Evolutionary conservation across 2,888 invertebrate species (phyloP).

Genomic region (Drosophila yooni): DNA sequence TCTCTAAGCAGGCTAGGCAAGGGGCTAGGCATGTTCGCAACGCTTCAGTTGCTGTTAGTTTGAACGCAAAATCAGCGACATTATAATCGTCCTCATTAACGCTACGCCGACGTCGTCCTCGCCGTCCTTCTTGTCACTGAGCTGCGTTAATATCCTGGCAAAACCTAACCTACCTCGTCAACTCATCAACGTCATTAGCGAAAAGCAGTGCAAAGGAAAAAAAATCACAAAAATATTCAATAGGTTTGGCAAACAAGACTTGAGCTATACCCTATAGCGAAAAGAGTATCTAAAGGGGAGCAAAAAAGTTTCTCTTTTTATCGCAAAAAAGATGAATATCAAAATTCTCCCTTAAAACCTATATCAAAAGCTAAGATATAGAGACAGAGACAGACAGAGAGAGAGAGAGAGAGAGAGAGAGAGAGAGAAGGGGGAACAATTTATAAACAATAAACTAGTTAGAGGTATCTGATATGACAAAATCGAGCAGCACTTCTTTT

Average conservation of each 20-base stretch:
- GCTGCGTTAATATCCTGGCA: constrained; percentile 80
- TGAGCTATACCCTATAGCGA: constrained; percentile 38
- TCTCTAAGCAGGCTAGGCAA: not conserved
- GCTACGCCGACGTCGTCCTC: constrained; percentile 34
- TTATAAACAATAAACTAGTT: not conserved
- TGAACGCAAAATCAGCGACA: constrained; percentile 82
- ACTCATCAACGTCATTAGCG: constrained; percentile 81
- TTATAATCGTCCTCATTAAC: constrained; percentile 80
- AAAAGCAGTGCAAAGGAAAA: constrained; percentile 46
- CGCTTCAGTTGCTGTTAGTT: constrained; percentile 75
- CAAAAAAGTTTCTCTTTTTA: not conserved
- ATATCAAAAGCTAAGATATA: not conserved
- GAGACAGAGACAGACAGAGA: no score
- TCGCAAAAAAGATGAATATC: not conserved
- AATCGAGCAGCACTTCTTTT: no score
- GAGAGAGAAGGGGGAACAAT: not conserved
- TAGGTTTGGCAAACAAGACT: constrained; percentile 22
- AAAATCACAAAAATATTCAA: constrained; percentile 8
- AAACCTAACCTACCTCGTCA: constrained; percentile 80
- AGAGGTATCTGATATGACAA: not conserved
- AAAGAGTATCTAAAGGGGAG: not conserved
- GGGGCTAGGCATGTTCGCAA: constrained; percentile 19
- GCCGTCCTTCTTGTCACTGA: constrained; percentile 22
- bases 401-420: not conserved
- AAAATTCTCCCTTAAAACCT: not conserved